Conservation (phyloP, 2,888 invertebrate genomes). For the Sinohyriopsis cumingii region DNA sequence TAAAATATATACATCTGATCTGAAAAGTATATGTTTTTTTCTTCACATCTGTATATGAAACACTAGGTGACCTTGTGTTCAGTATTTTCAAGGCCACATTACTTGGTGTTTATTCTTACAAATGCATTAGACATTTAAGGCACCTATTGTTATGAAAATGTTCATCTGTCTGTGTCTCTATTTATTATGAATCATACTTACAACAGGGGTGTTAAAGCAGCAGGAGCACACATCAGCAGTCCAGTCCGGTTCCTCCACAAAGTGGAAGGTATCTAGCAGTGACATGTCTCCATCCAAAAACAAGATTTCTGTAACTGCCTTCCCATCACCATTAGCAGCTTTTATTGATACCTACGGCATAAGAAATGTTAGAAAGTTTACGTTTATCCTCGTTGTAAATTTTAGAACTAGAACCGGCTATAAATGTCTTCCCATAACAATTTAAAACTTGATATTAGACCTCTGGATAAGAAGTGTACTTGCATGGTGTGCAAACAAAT, state of each 20-base stretch:
- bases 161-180: no score
- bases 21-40: no score
- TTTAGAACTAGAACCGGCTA: no score
- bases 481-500: no score
- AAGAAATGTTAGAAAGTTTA: no score
- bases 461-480: no score
- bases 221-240: conserved; percentile 16
- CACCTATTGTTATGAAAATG: no score
- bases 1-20: no score
- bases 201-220: conserved; percentile 16
- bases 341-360: conserved; percentile 11
- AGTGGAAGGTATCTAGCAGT: conserved; percentile 18
- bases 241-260: conserved; percentile 12
- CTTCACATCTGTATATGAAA: not conserved
- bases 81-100: not conserved
- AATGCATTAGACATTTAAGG: not conserved
- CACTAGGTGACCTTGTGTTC: not conserved
- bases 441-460: no score
- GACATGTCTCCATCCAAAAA: conserved; percentile 25
- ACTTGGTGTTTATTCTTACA: not conserved
- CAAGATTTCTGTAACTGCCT: conserved; percentile 26
- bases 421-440: no score
- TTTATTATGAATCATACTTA: not conserved
- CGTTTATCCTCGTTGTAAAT: no score
- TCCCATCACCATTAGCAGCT: conserved; percentile 22